A percentile compares a stretch with the other conserved stretches of the same genome.
Conservation (phyloP, 2,888 invertebrate genomes). For the Mylabris sibirica region DNA sequence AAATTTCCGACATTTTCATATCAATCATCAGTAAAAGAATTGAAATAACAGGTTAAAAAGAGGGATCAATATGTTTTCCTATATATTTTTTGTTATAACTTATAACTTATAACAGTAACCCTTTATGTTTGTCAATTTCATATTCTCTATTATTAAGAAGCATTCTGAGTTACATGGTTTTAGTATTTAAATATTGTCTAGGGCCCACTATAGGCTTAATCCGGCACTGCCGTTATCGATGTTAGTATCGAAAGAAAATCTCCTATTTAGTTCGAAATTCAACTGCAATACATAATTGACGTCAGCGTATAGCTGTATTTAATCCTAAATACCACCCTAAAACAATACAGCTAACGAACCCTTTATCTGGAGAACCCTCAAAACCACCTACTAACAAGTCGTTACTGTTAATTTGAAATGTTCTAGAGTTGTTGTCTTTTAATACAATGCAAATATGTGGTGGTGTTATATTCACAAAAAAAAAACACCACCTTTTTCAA, state of each 20-base stretch:
- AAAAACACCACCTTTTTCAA: not conserved
- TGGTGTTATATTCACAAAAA: not conserved
- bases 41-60: no score
- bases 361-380: slow-evolving; percentile 28
- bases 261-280: not conserved
- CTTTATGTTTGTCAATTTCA: no score
- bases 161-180: no score
- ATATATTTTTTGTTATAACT: no score
- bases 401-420: slow-evolving; percentile 26
- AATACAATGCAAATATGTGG: slow-evolving; percentile 27
- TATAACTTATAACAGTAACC: no score
- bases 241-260: not conserved
- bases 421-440: slow-evolving; percentile 25
- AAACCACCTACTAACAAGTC: slow-evolving; percentile 28
- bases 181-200: no score
- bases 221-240: no score
- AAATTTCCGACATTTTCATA: no score
- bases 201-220: no score
- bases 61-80: no score
- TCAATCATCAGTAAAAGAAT: no score
- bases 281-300: not conserved
- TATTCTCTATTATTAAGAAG: no score
- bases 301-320: not conserved
- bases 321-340: slow-evolving; percentile 17
- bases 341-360: slow-evolving; percentile 32